Percentiles rank a stretch among this genome's conserved stretches.
Evolutionary conservation across 2,888 invertebrate genomes (phyloP).

Genomic region (Cataglyphis altisquamis): DNA sequence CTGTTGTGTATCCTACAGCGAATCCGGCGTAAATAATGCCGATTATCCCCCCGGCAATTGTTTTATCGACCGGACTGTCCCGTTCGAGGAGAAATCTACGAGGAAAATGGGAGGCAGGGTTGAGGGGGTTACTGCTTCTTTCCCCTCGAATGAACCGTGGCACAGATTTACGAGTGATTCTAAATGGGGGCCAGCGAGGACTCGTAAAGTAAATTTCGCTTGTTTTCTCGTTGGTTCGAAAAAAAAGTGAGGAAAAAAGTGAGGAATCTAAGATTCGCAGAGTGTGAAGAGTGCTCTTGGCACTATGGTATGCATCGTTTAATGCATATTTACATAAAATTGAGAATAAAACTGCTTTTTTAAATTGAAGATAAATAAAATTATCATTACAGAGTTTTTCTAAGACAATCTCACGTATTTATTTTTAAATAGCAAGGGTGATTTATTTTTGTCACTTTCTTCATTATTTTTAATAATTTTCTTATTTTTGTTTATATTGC

Average conservation of each 20-base stretch:
- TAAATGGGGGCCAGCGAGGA: conserved; percentile 63
- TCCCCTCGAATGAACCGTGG: conserved; percentile 60
- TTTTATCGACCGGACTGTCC: conserved; percentile 83
- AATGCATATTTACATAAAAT: not conserved
- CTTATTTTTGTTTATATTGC: not conserved
- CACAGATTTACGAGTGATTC: conserved; percentile 74
- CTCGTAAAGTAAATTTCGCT: conserved; percentile 71
- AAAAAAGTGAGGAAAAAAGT: conserved; percentile 20
- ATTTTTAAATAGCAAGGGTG: not conserved
- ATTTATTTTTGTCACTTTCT: not conserved
- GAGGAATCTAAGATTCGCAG: not conserved
- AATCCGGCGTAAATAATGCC: conserved; percentile 86
- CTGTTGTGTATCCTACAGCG: conserved; percentile 80
- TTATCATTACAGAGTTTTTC: not conserved
- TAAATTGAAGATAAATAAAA: not conserved
- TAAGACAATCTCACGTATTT: not conserved
- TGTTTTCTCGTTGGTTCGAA: conserved; percentile 40
- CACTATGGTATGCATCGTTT: not conserved
- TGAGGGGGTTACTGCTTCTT: conserved; percentile 25
- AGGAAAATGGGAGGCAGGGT: conserved; percentile 62
- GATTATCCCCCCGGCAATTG: conserved; percentile 86
- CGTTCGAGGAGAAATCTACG: conserved; percentile 70
- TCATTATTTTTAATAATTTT: not conserved
- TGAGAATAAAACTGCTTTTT: not conserved
- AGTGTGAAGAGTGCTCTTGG: too few relatives aligned